These are phyloP conservation scores for Cryptus armator DNA, from an alignment of 2,888 invertebrate genomes.

Conservation along the genomic window DNA sequence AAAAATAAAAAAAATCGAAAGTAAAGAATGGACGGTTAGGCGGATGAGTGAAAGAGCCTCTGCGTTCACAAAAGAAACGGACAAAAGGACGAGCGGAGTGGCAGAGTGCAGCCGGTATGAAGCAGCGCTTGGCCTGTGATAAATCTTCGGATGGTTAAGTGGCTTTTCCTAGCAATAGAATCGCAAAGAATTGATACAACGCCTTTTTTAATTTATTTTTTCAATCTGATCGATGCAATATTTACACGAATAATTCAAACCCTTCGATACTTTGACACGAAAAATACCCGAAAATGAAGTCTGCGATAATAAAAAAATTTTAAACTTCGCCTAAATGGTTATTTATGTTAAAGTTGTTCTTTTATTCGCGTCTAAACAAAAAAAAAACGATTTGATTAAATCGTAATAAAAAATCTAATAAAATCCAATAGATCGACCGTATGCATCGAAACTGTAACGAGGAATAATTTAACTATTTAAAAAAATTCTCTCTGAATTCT, in stretches of 20 bases:
- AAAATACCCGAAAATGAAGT: too few relatives aligned
- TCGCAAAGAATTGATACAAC: background rate
- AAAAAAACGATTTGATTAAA: too few relatives aligned
- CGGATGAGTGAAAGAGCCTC: background rate
- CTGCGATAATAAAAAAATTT: too few relatives aligned
- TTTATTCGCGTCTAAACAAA: too few relatives aligned
- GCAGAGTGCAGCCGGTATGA: background rate
- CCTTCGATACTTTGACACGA: too few relatives aligned
- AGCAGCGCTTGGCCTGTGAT: background rate
- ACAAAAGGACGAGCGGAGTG: constrained; percentile 9
- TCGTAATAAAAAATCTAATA: too few relatives aligned
- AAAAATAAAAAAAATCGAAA: constrained; percentile 30
- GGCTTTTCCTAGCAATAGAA: background rate
- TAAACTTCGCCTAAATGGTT: too few relatives aligned
- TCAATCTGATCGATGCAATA: background rate
- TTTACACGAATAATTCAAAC: background rate
- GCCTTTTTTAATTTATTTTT: background rate
- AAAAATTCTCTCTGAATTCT: too few relatives aligned
- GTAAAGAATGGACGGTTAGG: constrained; percentile 27
- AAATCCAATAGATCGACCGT: too few relatives aligned
- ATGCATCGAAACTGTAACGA: too few relatives aligned
- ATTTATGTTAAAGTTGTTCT: too few relatives aligned
- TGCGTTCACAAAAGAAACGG: background rate
- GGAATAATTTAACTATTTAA: too few relatives aligned
- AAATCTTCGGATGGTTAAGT: constrained; percentile 19